Base-by-base conservation (phyloP, 2,888 invertebrate genomes). In the Heliconius ethilla region DNA sequence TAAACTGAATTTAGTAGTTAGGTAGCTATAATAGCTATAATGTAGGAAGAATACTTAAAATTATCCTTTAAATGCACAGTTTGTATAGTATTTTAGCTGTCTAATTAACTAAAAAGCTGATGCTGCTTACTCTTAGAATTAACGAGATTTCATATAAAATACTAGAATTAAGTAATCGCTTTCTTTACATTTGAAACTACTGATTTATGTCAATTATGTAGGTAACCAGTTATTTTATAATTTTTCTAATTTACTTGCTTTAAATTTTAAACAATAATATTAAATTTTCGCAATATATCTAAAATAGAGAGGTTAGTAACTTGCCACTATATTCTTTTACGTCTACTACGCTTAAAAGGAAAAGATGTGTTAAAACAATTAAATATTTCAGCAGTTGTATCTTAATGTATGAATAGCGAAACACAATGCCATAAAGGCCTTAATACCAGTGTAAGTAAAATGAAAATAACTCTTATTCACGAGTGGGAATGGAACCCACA, bases 1-100 rank as follows among this genome's bases (percentile, higher is more conserved):
- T 45, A 45, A 45, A 45, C 37, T 63, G 74, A 77, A 74, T 77
- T 59, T 70, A 33, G 11, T 33, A 33, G 33, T 33, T 70, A 72
- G 33, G 0, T 33, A 55, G n/a, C n/a, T n/a, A n/a, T n/a, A n/a
- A n/a, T 72, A 22, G n/a, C n/a, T 55, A 6, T 33, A 59, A 15
- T 13, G n/a, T 59, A 70, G 13, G 25, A 15, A 6, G 10, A 62
- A 59, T 25, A 0, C 25, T 62, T 11, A 25, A 59, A 62, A 62
- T 11, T 11, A 25, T 25, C 3, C n/a, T 10, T 62, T 62, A 15
- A 62, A 62, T 27, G n/a, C 2, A 15, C 2, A 1, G 27, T 11
- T 62, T 13, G 13, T 6, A 25, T 25, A 63, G 25, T 10, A n/a
- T 4, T 25, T 22, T 59, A n/a, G 11, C 3, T 11, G 0, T n/a